Base-by-base conservation (phyloP, 1,140 invertebrate species). In the Drosophila dunni region DNA sequence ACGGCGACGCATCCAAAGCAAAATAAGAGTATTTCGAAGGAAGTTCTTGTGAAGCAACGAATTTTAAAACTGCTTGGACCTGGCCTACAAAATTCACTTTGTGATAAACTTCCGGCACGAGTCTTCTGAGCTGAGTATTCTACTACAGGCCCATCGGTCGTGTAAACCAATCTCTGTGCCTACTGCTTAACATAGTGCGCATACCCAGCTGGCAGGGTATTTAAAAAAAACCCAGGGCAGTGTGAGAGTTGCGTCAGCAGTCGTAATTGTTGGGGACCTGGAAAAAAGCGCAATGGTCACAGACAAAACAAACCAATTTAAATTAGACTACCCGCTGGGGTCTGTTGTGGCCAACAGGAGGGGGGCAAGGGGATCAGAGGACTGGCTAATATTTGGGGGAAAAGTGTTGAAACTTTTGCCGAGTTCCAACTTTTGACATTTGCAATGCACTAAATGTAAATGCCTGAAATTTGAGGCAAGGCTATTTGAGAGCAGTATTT, bases 271-370 rank as follows among this genome's bases (percentile, higher is more conserved):
- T 76, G 83, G 81, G 67, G 74, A 80, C 65, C 77, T 74, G 80
- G 77, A 58, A 84, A 89, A 86, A 89, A 89, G 83, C 83, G 83
- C 84, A 88, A 82, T 86, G 83, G 67, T 76, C 85, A 81, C 83
- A 84, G 84, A 88, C 77, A 89, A 89, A 89, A 89, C 84, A 89
- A 88, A 89, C 85, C 84, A 89, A 89, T 89, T 89, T 89, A 84
- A 89, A 90, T 89, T 88, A 89, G 84, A 88, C 81, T 75, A 64
- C 74, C 74, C 58, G 67, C 64, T 68, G 64, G 70, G 64, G 33
- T 45, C 44, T 34, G 24, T 13, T 7, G 29, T 51, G 46, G 57
- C 65, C 51, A 51, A 17, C 36, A 50, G 56, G 48, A 57, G 48
- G 20, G 10, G 20, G 10, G 42, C 9, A 10, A 9, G 7, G 40